Evolutionary conservation across 2,888 invertebrate species (phyloP), one percentile per base, ranked within the genome.

Genomic region (Sinhomidia bicolor): DNA sequence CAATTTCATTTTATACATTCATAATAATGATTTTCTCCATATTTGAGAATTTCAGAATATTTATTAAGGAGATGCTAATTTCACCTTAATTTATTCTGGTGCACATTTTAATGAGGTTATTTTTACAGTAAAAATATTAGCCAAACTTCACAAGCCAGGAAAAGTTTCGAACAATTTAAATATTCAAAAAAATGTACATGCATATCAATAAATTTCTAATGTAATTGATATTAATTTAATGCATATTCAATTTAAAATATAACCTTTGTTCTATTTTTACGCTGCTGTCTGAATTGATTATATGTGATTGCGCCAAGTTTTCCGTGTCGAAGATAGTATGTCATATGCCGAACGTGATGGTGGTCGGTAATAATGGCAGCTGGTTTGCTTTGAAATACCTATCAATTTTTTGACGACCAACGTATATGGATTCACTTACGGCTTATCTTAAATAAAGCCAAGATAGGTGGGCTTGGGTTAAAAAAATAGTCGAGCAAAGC

Each of bases 401-500:
- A 65, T 65, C 65, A 65, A 32, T 65, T 65, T 32, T 65, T 54
- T 54, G 36, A 7, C 14, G 26, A 65, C 68, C 41, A 41, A 71
- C 68, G 68, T 71, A 41, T 3, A 23, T 23, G 23, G 20, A n/a
- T 71, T 71, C 41, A 36, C 41, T 44, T 41, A 41, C 10, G 41
- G 41, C 68, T 71, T 41, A 71, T 71, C 68, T 71, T 41, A 12
- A 36, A 36, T 10, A 36, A 68, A 68, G 5, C 36, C 36, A 36
- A 36, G 41, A 71, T 26, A 71, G 68, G 68, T 71, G 68, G 41
- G 36, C 68, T 71, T 9, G 23, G 44, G 44, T 71, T 44, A 71
- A 57, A 47, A 12, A 62, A 9, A 68, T 41, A 68, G 26, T 26
- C 29, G 47, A 29, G 41, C 83, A 54, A 79, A 78, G 71, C 44